Evolutionary conservation across 2,797 vertebrate species (phyloP).

Genomic region (Xiphophorus birchmanni): DNA sequence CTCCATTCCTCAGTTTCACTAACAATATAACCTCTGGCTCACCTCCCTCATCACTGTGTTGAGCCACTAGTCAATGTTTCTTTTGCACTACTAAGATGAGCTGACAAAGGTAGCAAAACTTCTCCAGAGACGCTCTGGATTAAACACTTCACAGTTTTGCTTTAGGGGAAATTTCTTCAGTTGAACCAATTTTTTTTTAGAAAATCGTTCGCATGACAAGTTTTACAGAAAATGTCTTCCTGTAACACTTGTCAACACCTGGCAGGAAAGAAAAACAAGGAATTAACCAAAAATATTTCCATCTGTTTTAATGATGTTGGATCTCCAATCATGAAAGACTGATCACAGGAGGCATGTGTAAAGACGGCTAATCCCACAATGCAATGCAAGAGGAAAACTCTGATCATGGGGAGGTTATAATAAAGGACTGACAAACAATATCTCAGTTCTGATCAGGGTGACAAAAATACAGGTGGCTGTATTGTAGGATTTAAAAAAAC

Average conservation of each 20-base stretch:
- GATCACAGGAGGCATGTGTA: no score
- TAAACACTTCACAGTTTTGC: conserved; percentile 2
- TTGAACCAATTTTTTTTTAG: not conserved
- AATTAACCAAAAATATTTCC: not conserved
- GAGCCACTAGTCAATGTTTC: conserved; percentile 31
- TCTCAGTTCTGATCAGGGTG: no score
- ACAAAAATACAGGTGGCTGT: not conserved
- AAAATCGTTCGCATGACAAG: not conserved
- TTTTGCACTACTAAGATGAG: not conserved
- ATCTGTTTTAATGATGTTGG: not conserved
- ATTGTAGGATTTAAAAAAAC: not conserved
- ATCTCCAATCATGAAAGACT: not conserved
- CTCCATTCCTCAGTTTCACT: conserved; percentile 3
- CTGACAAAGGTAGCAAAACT: not conserved
- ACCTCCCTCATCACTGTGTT: conserved; percentile 2
- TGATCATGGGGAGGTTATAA: no score
- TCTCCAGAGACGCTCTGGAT: not conserved
- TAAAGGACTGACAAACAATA: no score
- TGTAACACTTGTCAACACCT: not conserved
- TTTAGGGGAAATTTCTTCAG: not conserved
- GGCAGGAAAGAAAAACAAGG: not conserved
- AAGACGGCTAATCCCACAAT: no score
- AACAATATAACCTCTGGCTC: conserved; percentile 27
- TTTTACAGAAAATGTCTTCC: not conserved
- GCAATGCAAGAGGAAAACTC: no score